phyloP scores from a whole-genome alignment of 2,888 invertebrate species.

The Geophilus truncorum region DNA sequence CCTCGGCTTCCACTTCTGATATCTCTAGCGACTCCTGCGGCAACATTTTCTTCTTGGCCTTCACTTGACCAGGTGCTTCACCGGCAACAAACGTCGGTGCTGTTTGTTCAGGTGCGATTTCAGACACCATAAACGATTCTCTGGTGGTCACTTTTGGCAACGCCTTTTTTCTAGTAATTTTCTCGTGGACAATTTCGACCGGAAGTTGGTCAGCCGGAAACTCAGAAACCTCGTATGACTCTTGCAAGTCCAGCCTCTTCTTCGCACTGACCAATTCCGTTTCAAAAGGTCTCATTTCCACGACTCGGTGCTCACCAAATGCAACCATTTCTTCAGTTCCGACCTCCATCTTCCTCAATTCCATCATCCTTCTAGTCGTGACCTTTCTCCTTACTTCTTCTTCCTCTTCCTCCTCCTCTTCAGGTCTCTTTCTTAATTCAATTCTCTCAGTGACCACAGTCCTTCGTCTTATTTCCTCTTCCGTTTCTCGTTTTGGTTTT shows the following conservation, averaged over 20 bases:
- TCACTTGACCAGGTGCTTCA: constrained; percentile 15
- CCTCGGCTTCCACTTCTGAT: constrained; percentile 35
- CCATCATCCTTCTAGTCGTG: neutral
- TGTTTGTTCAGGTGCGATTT: constrained; percentile 36
- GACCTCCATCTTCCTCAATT: constrained; percentile 1
- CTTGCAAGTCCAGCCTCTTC: neutral
- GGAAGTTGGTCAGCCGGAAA: constrained; percentile 2
- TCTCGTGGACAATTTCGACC: constrained; percentile 3
- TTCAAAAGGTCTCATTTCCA: neutral
- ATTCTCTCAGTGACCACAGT: neutral
- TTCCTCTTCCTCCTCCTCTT: constrained; percentile 31
- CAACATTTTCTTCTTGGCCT: neutral
- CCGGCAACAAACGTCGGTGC: neutral
- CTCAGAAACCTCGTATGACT: constrained; percentile 18
- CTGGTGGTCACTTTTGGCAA: constrained; percentile 38
- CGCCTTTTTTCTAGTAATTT: constrained; percentile 4
- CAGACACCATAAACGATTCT: constrained; percentile 40
- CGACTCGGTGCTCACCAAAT: constrained; percentile 31
- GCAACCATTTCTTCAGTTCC: constrained; percentile 1
- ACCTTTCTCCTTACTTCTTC: neutral
- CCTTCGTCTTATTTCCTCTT: neutral
- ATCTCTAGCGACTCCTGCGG: neutral
- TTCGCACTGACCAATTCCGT: neutral
- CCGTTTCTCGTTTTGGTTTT: neutral
- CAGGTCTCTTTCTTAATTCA: constrained; percentile 28